A percentile compares a stretch with the other conserved stretches of the same genome.
phyloP scores from a whole-genome alignment of 1,140 invertebrate genomes.

The Drosophila eugracilis region DNA sequence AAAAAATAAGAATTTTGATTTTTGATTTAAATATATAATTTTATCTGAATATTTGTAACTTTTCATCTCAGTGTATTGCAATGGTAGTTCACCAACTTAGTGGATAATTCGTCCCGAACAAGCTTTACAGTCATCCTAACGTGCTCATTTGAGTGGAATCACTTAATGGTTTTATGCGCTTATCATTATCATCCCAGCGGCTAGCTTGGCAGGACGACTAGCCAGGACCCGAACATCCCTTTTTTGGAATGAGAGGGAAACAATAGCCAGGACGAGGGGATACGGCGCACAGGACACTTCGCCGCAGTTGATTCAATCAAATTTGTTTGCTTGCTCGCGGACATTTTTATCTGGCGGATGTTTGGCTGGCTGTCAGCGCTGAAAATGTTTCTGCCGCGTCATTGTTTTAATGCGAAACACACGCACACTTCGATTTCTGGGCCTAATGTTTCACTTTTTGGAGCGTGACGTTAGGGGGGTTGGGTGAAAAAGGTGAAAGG shows the following conservation, averaged over 20 bases:
- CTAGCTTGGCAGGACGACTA: no score
- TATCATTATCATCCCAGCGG: constrained; percentile 74
- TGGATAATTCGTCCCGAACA: constrained; percentile 2
- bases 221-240: constrained; percentile 6
- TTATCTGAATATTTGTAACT: background rate
- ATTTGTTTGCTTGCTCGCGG: constrained; percentile 48
- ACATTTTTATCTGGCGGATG: constrained; percentile 77
- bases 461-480: constrained; percentile 46
- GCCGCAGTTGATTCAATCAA: constrained; percentile 70
- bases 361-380: constrained; percentile 76
- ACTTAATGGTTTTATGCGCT: constrained; percentile 83
- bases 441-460: constrained; percentile 69
- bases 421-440: constrained; percentile 36
- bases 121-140: constrained; percentile 62
- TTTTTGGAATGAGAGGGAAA: background rate
- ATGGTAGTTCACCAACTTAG: constrained; percentile 10
- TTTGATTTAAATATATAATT: background rate
- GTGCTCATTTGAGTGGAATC: constrained; percentile 81
- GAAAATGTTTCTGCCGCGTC: constrained; percentile 70
- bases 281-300: background rate
- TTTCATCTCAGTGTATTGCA: constrained; percentile 12
- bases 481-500: constrained; percentile 57
- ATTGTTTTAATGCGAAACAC: constrained; percentile 76
- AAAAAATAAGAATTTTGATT: background rate
- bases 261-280: constrained; percentile 1